Conservation (phyloP, 2,113 vertebrate genomes). For the Panthera uncia region DNA sequence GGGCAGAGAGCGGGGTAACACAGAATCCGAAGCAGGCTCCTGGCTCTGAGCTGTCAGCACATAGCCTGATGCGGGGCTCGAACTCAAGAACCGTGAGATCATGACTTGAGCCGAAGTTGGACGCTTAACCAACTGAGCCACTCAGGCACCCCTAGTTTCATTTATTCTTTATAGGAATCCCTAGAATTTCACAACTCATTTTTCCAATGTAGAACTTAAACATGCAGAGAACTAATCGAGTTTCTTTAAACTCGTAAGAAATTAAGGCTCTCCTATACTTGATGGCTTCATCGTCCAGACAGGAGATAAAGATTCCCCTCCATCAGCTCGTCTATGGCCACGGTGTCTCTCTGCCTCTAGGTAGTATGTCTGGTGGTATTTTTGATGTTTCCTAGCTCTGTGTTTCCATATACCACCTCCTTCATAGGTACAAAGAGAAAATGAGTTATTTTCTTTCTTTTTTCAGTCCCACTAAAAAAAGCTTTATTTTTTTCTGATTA, state of each 20-base stretch:
- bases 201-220: background rate
- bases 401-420: background rate
- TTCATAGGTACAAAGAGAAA: background rate
- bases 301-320: background rate
- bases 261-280: background rate
- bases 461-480: background rate
- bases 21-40: too few relatives aligned
- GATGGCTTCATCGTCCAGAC: background rate
- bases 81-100: too few relatives aligned
- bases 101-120: too few relatives aligned
- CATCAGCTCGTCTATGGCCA: background rate
- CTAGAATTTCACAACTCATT: background rate
- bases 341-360: rapidly evolving
- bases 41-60: too few relatives aligned
- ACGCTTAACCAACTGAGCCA: too few relatives aligned
- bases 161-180: background rate
- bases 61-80: too few relatives aligned
- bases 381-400: background rate
- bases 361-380: rapidly evolving
- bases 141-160: background rate
- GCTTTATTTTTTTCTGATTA: background rate
- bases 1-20: too few relatives aligned
- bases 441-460: background rate
- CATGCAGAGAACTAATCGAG: background rate
- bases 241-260: background rate